phyloP scores from a whole-genome alignment of 2,113 vertebrate species.

The Cyrtonyx montezumae region DNA sequence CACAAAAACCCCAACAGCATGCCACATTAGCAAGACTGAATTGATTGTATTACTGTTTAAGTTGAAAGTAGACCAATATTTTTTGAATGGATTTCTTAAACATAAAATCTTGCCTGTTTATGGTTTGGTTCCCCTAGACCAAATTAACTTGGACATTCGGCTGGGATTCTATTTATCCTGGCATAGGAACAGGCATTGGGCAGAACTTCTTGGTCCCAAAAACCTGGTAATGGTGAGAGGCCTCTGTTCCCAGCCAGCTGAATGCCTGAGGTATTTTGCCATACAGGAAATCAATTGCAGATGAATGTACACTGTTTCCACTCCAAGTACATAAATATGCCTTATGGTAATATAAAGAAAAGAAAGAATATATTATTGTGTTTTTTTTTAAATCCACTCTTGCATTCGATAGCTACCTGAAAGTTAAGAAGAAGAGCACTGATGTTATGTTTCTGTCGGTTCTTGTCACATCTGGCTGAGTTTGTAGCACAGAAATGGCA shows the following conservation, averaged over 20 bases:
- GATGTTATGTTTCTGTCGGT: conserved; percentile 8
- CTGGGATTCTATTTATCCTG: conserved; percentile 69
- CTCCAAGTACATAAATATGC: conserved; percentile 51
- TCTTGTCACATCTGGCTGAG: background rate
- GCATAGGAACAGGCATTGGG: conserved; percentile 47
- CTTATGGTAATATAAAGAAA: conserved; percentile 44
- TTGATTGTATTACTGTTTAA: conserved; percentile 1
- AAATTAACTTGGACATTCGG: conserved; percentile 63
- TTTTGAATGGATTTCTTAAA: conserved; percentile 5
- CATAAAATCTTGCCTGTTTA: conserved; percentile 42
- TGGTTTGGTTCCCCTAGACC: conserved; percentile 39
- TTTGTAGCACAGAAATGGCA: background rate
- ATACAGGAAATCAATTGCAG: conserved; percentile 79
- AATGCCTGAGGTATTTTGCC: conserved; percentile 70
- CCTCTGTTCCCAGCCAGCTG: conserved; percentile 67
- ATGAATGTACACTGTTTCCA: conserved; percentile 68
- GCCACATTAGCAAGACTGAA: background rate
- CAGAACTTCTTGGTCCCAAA: conserved; percentile 52
- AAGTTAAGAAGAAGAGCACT: conserved; percentile 5
- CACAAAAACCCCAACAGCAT: background rate
- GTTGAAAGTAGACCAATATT: background rate
- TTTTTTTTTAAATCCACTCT: background rate
- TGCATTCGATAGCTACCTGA: conserved; percentile 34
- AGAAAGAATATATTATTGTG: background rate
- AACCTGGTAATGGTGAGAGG: conserved; percentile 50